Evolutionary conservation across 2,113 vertebrate genomes (phyloP), one percentile per base, ranked within the genome.

Genomic region (Chascanopsetta lugubris): DNA sequence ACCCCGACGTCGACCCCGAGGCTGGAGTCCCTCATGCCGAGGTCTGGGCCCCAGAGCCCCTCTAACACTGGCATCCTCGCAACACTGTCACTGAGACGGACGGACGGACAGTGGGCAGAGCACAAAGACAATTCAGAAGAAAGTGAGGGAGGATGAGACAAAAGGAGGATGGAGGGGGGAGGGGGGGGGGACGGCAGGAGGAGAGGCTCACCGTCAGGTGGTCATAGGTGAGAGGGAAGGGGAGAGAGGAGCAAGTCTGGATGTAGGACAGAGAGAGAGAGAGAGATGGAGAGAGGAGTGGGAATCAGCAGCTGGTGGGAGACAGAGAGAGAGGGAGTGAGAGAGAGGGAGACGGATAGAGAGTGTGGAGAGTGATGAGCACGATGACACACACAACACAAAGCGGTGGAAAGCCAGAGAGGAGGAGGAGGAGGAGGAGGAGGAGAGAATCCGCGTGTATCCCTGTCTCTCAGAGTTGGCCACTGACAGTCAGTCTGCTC

Each of bases 41-140:
- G 40, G 56, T 83, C 84, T 11, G 77, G 73, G 29, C 70, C 61
- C 87, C 80, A 86, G 22, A 83, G 79, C 48, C 75, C 73, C 50
- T 88, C 81, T 9, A 85, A 61, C 15, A 89, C 79, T 8, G 89
- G 87, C 87, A 85, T 87, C 22, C 48, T 71, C 27, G 17, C 46
- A 34, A 3, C 20, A n/a, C n/a, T n/a, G n/a, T n/a, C n/a, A 5
- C 27, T 17, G 38, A 1, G 53, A 32, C 7, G 8, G 34, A 70
- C 7, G 18, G 49, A 26, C 51, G 56, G 62, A 53, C 11, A 25
- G 3, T 20, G 1, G 13, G 36, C n/a, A n/a, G n/a, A 46, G 3
- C 13, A 12, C 22, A 48, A 25, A 25, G 22, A 8, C 3, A 45
- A 7, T 3, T 5, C 29, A 38, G 15, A 36, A 15, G 15, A 3